Evolutionary conservation across 2,888 invertebrate genomes (phyloP).

Genomic region (Teinopalpus imperialis): DNA sequence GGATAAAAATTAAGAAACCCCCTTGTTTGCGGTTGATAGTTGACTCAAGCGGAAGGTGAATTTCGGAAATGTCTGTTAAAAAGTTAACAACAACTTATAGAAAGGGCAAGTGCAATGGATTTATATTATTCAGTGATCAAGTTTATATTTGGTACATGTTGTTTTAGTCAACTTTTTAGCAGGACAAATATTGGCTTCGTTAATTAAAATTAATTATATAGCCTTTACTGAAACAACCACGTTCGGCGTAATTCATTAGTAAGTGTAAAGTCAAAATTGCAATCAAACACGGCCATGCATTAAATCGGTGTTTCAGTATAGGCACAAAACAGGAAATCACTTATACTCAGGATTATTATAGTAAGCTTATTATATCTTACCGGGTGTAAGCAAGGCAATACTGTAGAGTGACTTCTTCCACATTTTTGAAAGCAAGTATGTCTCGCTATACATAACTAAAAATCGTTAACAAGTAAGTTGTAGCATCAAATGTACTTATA

Average conservation of each 20-base stretch:
- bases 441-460: slow-evolving; percentile 81
- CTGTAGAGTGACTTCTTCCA: slow-evolving; percentile 82
- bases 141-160: slow-evolving; percentile 4
- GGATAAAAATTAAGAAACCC: slow-evolving; percentile 55
- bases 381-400: slow-evolving; percentile 81
- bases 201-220: slow-evolving; percentile 56
- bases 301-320: slow-evolving; percentile 65
- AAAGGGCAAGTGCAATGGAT: slow-evolving; percentile 6
- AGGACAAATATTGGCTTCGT: slow-evolving; percentile 66
- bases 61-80: slow-evolving; percentile 46
- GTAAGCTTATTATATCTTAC: slow-evolving; percentile 81
- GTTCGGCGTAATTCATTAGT: slow-evolving; percentile 35
- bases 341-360: slow-evolving; percentile 79
- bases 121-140: not conserved
- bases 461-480: slow-evolving; percentile 73
- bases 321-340: slow-evolving; percentile 70
- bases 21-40: slow-evolving; percentile 75
- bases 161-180: slow-evolving; percentile 59
- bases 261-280: slow-evolving; percentile 29
- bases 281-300: slow-evolving; percentile 24
- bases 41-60: slow-evolving; percentile 68
- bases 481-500: slow-evolving; percentile 77
- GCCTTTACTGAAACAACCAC: slow-evolving; percentile 72
- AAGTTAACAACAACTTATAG: slow-evolving; percentile 50
- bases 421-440: slow-evolving; percentile 78